Conservation (phyloP, 2,888 invertebrate genomes). For the Junonia oenone region DNA sequence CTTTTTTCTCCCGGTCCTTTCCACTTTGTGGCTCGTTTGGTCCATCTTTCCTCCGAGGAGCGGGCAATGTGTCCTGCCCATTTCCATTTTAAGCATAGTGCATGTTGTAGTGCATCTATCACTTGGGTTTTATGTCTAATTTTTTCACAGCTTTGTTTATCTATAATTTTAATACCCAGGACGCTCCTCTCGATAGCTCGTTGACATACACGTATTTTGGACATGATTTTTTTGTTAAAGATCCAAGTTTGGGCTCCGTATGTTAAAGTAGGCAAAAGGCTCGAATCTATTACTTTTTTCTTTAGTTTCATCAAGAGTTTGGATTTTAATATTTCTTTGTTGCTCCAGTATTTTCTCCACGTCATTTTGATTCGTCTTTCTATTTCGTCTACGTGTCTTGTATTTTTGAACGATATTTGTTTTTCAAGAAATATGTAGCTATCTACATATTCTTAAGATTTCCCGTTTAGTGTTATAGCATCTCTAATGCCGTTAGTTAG, state of each 20-base stretch:
- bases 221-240: neutral
- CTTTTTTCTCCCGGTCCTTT: no score
- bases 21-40: no score
- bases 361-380: conserved; percentile 11
- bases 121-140: no score
- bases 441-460: no score
- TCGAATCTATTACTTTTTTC: conserved; percentile 5
- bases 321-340: conserved; percentile 13
- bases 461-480: conserved; percentile 24
- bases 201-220: neutral
- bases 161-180: no score
- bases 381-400: no score
- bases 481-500: neutral
- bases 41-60: no score
- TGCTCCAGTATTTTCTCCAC: conserved; percentile 19
- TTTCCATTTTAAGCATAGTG: no score
- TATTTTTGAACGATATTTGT: conserved; percentile 6
- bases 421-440: no score
- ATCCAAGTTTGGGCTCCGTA: neutral
- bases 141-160: no score
- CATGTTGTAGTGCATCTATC: no score
- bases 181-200: neutral
- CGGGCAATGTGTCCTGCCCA: no score
- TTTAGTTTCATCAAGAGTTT: conserved; percentile 3
- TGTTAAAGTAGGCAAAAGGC: conserved; percentile 7